Evolutionary conservation across 2,888 invertebrate species (phyloP).

Genomic region (Anarsia innoxiella): DNA sequence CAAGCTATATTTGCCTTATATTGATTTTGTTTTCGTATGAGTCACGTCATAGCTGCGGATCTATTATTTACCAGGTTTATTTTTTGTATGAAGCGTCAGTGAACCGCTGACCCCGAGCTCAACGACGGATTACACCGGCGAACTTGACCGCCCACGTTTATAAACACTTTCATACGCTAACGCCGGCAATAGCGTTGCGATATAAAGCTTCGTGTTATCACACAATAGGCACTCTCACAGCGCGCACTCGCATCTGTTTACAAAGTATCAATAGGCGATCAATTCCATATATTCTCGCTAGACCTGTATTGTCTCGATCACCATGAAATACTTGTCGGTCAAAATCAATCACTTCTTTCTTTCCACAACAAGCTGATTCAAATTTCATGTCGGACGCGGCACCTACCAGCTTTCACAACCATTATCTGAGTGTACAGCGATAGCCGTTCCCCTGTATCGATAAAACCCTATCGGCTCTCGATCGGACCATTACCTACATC

Average conservation of each 20-base stretch:
- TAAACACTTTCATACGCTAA: conserved; percentile 35
- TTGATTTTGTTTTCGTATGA: conserved; percentile 46
- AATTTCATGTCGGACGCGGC: conserved; percentile 24
- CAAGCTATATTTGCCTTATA: conserved; percentile 44
- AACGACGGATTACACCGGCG: conserved; percentile 50
- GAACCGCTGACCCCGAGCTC: conserved; percentile 55
- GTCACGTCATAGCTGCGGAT: conserved; percentile 47
- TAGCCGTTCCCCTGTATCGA: conserved; percentile 37
- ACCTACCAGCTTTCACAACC: conserved; percentile 48
- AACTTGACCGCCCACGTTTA: conserved; percentile 65
- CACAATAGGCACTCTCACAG: conserved; percentile 9
- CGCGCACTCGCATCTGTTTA: conserved; percentile 26
- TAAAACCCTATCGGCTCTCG: conserved; percentile 43
- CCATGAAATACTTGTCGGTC: conserved; percentile 25
- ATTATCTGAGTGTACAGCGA: conserved; percentile 36
- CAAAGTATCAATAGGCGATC: conserved; percentile 25
- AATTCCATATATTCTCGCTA: conserved; percentile 10
- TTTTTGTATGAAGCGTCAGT: conserved; percentile 27
- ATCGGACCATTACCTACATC: conserved; percentile 49
- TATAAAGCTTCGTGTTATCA: conserved; percentile 17
- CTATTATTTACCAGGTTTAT: conserved; percentile 28
- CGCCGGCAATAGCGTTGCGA: conserved; percentile 25
- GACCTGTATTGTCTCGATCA: conserved; percentile 2
- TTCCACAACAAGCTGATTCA: conserved; percentile 29
- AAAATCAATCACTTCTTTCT: conserved; percentile 41